These are phyloP conservation scores for Lerema accius DNA, from an alignment of 1,140 invertebrate genomes.

Conservation along the genomic window DNA sequence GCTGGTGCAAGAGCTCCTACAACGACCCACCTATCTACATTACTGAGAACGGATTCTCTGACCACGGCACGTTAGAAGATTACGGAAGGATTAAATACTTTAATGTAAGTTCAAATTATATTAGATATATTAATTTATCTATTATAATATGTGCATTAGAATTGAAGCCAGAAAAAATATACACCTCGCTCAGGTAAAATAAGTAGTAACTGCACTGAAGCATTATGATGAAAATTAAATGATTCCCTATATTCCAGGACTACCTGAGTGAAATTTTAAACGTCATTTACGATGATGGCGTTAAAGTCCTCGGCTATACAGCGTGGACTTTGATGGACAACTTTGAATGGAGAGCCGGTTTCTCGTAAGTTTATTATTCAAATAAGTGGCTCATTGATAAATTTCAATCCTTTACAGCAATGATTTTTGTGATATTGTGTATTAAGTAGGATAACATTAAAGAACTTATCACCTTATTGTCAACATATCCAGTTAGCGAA, in stretches of 20 bases:
- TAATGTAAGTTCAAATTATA: no score
- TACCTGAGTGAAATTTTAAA: constrained; percentile 85
- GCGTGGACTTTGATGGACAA: constrained; percentile 91
- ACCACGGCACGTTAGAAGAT: constrained; percentile 73
- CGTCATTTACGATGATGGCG: constrained; percentile 84
- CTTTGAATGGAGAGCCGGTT: constrained; percentile 89
- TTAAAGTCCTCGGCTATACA: constrained; percentile 88
- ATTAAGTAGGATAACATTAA: no score
- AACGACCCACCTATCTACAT: constrained; percentile 84
- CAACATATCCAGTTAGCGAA: no score
- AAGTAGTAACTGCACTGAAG: no score
- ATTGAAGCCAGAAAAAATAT: no score
- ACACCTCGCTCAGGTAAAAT: no score
- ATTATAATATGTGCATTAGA: no score
- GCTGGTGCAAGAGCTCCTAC: constrained; percentile 84
- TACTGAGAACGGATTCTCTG: constrained; percentile 86
- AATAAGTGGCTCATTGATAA: no score
- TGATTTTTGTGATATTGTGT: no score
- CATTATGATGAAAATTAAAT: no score
- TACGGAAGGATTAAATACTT: constrained; percentile 82
- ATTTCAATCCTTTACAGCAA: no score
- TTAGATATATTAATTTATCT: no score
- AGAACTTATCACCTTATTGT: neutral
- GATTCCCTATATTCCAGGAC: constrained; percentile 62
- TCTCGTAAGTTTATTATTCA: constrained; percentile 79